These are phyloP conservation scores for Schizothorax lantsangensis DNA, from an alignment of 2,797 vertebrate species.

Conservation along the genomic window DNA sequence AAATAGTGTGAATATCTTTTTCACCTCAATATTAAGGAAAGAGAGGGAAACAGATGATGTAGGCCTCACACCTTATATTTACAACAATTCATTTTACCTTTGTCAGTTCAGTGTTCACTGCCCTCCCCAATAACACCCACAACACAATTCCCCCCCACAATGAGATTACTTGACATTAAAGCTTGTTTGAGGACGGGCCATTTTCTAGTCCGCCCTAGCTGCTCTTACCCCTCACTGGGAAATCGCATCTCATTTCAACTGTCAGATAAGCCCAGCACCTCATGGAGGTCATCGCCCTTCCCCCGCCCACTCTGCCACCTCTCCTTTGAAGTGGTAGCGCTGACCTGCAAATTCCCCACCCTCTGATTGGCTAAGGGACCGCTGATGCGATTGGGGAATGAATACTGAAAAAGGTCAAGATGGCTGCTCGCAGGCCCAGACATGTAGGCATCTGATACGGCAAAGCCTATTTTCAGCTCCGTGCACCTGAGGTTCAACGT, in stretches of 20 bases:
- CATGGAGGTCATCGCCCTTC: constrained; percentile 48
- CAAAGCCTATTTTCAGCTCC: constrained; percentile 58
- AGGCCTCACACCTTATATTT: constrained; percentile 22
- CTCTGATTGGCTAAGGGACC: constrained; percentile 79
- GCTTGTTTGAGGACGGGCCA: constrained; percentile 55
- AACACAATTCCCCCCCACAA: constrained; percentile 57
- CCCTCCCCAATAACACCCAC: constrained; percentile 34
- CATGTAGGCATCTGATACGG: constrained; percentile 54
- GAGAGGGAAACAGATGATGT: neutral
- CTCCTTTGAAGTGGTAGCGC: constrained; percentile 79
- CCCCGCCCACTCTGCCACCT: constrained; percentile 66
- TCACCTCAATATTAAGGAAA: neutral
- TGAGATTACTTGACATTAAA: constrained; percentile 65
- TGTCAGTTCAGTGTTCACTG: neutral
- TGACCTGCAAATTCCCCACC: constrained; percentile 79
- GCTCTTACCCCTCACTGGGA: constrained; percentile 54
- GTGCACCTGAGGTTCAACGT: constrained; percentile 11
- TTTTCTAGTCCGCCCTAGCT: constrained; percentile 37
- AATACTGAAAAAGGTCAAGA: constrained; percentile 85
- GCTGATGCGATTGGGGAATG: constrained; percentile 81
- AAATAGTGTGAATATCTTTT: neutral
- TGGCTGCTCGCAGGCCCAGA: constrained; percentile 70
- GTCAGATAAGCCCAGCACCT: constrained; percentile 51
- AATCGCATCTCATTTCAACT: constrained; percentile 61
- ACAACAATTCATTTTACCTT: constrained; percentile 37